These are phyloP conservation scores for Torymus aiolomorphi DNA, from an alignment of 2,888 invertebrate species.

Conservation along the genomic window DNA sequence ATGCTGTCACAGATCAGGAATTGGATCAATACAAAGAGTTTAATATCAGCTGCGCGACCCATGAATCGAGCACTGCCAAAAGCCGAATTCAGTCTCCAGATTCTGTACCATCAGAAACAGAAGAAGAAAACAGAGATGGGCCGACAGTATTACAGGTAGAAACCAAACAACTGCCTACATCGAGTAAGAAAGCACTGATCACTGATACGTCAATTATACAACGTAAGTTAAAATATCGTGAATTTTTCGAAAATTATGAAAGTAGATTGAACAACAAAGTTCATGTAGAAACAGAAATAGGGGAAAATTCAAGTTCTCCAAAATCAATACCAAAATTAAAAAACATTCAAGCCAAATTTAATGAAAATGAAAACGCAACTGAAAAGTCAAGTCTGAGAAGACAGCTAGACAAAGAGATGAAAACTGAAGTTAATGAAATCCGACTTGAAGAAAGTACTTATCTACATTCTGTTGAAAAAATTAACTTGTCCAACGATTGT, in stretches of 20 bases:
- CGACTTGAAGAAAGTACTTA: slow-evolving; percentile 13
- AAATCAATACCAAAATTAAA: slow-evolving; percentile 10
- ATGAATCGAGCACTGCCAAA: slow-evolving; percentile 79
- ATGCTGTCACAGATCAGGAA: slow-evolving; percentile 96
- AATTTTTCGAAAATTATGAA: slow-evolving; percentile 64
- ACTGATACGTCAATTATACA: slow-evolving; percentile 10
- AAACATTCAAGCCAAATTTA: background rate
- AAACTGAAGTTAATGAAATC: slow-evolving; percentile 18
- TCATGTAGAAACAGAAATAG: background rate
- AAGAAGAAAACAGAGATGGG: slow-evolving; percentile 89
- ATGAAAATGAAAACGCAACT: background rate
- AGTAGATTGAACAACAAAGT: slow-evolving; percentile 26
- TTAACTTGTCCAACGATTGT: slow-evolving; percentile 13
- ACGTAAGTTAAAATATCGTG: slow-evolving; percentile 54
- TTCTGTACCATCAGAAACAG: slow-evolving; percentile 84
- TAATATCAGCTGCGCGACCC: slow-evolving; percentile 79
- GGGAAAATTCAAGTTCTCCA: background rate
- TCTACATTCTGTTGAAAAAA: slow-evolving; percentile 44
- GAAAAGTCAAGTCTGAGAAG: background rate
- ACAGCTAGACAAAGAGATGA: background rate
- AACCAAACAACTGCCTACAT: slow-evolving; percentile 91
- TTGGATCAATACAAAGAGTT: slow-evolving; percentile 93
- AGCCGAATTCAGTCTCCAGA: slow-evolving; percentile 80
- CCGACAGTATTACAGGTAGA: slow-evolving; percentile 94
- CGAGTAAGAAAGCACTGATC: slow-evolving; percentile 77